Evolutionary conservation across 2,888 invertebrate species (phyloP).

Genomic region (Acleris literana): DNA sequence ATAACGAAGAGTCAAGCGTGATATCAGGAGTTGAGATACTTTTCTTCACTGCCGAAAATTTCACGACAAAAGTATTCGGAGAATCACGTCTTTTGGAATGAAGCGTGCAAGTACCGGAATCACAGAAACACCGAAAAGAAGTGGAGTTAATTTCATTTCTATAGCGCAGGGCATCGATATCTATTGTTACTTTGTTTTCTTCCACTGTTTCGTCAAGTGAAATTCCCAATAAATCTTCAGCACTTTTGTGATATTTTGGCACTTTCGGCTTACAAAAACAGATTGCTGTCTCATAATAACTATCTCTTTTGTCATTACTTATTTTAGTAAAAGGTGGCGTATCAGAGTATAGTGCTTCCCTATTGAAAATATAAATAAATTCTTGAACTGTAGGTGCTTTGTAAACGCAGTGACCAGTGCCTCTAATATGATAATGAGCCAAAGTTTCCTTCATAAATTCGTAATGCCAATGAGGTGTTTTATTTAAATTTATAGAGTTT

Average conservation of each 20-base stretch:
- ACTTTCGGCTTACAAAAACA: constrained; percentile 75
- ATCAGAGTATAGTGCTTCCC: constrained; percentile 68
- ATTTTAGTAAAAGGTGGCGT: constrained; percentile 64
- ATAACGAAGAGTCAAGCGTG: constrained; percentile 63
- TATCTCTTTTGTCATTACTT: constrained; percentile 63
- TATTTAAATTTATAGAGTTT: constrained; percentile 62
- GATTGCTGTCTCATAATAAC: constrained; percentile 76
- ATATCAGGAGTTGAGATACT: constrained; percentile 79
- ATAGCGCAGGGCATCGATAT: constrained; percentile 58
- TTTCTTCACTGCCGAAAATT: constrained; percentile 74
- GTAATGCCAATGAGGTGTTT: constrained; percentile 64
- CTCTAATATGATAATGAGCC: constrained; percentile 74
- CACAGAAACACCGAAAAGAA: constrained; percentile 77
- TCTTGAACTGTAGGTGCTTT: constrained; percentile 73
- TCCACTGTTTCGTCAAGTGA: constrained; percentile 46
- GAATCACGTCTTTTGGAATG: constrained; percentile 65
- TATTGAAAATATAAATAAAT: constrained; percentile 76
- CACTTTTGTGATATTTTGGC: constrained; percentile 72
- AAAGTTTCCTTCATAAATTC: constrained; percentile 71
- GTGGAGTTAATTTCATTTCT: constrained; percentile 61
- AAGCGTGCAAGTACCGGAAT: constrained; percentile 64
- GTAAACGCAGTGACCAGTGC: constrained; percentile 78
- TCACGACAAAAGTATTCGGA: constrained; percentile 63
- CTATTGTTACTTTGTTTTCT: constrained; percentile 62
- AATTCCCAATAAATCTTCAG: constrained; percentile 72